Evolutionary conservation across 2,113 vertebrate species (phyloP), one percentile per base, ranked within the genome.

Genomic region (Carassius carassius): DNA sequence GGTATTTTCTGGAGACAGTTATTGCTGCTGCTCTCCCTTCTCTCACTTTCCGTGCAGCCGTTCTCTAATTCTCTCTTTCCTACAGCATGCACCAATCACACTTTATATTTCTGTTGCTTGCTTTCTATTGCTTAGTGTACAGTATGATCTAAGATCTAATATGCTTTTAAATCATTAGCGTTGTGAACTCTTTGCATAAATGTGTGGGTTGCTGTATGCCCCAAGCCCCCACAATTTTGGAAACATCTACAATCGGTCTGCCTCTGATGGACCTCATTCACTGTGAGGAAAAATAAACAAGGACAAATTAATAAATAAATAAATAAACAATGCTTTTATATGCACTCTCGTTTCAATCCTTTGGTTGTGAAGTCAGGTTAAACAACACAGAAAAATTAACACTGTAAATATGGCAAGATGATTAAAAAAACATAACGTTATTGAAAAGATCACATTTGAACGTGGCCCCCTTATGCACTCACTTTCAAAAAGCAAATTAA

Each of bases 151-250:
- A 89, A 91, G 92, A 94, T 93, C 93, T 91, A 93, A 89, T 82
- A 80, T 92, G 90, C 91, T 92, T 94, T 94, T 92, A 94, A 93
- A 94, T 93, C 92, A 93, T 94, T 94, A 94, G 90, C 91, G 89
- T 89, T 80, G 90, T 84, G 78, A 2, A 2, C 89, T 89, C 87
- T 93, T 92, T 86, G 90, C 87, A 88, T 90, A 94, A 92, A 88
- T 90, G 87, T 85, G 82, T 87, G 85, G 80, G 49, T 56, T 82
- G 86, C 85, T 87, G 80, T 62, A 74, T 80, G 67, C 62, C 21
- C 56, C 17, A 6, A 83, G 58, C 35, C 79, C 56, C 3, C 32
- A 72, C 62, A 49, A n/a, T 32, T 17, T 51, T 32, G 44, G 83
- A 84, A 62, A 49, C 73, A 25, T 58, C 58, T 62, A 29, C 65